These are phyloP conservation scores for Perodicticus potto DNA, from an alignment of 2,797 vertebrate genomes.

Conservation along the genomic window DNA sequence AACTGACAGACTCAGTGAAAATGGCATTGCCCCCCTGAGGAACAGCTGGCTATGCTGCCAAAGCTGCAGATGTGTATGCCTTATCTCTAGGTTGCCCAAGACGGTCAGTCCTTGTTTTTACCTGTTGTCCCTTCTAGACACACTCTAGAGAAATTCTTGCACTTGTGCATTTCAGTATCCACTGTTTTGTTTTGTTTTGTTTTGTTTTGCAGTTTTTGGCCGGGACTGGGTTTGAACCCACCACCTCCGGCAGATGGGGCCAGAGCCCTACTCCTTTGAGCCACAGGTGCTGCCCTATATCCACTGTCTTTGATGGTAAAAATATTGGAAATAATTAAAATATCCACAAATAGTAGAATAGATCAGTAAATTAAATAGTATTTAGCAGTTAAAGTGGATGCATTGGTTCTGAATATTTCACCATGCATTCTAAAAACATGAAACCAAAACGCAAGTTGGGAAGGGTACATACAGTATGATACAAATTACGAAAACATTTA, in stretches of 20 bases:
- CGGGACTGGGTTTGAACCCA: too few relatives aligned
- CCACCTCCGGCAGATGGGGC: too few relatives aligned
- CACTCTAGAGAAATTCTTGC: not conserved
- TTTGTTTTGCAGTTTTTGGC: too few relatives aligned
- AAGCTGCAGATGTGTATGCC: not conserved
- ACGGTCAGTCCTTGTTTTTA: not conserved
- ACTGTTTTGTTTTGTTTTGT: too few relatives aligned
- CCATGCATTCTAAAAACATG: not conserved
- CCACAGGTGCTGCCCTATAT: too few relatives aligned
- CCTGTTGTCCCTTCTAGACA: not conserved
- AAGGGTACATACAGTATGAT: not conserved
- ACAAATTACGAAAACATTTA: slow-evolving; percentile 18
- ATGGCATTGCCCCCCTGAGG: not conserved
- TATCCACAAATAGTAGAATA: not conserved
- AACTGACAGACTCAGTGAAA: not conserved
- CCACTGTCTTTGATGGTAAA: not conserved
- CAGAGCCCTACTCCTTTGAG: too few relatives aligned
- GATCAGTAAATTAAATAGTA: slow-evolving; percentile 36
- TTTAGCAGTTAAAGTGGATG: not conserved
- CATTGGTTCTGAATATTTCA: not conserved
- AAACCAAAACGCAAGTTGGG: not conserved
- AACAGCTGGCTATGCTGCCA: not conserved
- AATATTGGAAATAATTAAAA: slow-evolving; percentile 36
- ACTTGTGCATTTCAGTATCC: not conserved
- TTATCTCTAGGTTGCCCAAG: not conserved